Base-by-base conservation (phyloP, 2,113 vertebrate species). In the Proteles cristata region DNA sequence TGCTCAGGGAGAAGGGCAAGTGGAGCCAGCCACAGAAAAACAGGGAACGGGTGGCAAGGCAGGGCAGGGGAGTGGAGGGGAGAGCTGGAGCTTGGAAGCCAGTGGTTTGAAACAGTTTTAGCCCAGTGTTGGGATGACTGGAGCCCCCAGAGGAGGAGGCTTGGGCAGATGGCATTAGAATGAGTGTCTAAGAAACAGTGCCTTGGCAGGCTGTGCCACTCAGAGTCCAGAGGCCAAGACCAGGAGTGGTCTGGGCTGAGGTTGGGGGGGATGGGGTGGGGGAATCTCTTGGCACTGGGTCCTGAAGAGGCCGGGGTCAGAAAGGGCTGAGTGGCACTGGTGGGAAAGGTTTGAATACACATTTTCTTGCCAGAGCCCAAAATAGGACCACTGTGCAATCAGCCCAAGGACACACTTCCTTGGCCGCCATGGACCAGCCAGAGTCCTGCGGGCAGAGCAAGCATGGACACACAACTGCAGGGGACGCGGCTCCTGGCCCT, bases 31-130 rank as follows among this genome's bases (percentile, higher is more conserved):
- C 45, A 82, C 31, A 35, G 68, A 35, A 28, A 35, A 84, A 15
- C 0, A 14, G 48, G 25, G 39, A n/a, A 11, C 2, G 17, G 48
- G 16, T 33, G 45, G 48, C 26, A 45, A 71, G 1, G 19, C 0
- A 25, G n/a, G n/a, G 68, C 15, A 55, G 43, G 50, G 58, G 4
- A 65, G 21, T 28, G 55, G 28, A 16, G n/a, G 7, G n/a, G 43
- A 74, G 26, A 61, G 43, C 39, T 43, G 73, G 45, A n/a, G 39
- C 33, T 66, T 28, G 3, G 71, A 50, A 71, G 33, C 45, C 65
- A 55, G 31, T 55, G 12, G 82, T 23, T 94, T 45, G 10, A 65
- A 26, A 55, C 33, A 43, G 39, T 35, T 26, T 50, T 14, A 68
- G 73, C 23, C 65, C 23, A 7, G 21, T 33, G 16, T 14, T 45